phyloP scores from a whole-genome alignment of 1,140 invertebrate species.

The Eumeta japonica region DNA sequence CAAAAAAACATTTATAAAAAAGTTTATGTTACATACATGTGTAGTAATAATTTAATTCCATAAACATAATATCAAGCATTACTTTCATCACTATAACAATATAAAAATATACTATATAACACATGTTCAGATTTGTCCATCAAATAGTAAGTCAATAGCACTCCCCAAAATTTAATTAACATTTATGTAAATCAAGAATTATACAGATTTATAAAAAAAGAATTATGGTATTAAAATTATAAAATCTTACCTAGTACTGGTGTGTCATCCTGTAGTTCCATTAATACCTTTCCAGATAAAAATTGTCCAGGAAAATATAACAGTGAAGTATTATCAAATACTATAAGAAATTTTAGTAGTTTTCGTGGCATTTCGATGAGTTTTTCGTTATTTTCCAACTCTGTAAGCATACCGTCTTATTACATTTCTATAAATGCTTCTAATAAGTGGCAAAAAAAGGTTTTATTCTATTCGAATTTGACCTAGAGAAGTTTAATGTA shows the following conservation, averaged over 20 bases:
- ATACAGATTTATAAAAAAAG: neutral
- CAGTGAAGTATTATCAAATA: constrained; percentile 90
- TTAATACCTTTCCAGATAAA: constrained; percentile 84
- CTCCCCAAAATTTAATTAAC: no score
- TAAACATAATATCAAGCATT: no score
- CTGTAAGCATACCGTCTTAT: neutral
- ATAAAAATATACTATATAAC: no score
- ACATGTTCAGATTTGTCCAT: no score
- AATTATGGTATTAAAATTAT: constrained; percentile 2
- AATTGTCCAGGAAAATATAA: constrained; percentile 92
- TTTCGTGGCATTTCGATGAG: constrained; percentile 74
- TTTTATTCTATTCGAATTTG: no score
- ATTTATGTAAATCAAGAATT: neutral
- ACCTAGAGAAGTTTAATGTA: no score
- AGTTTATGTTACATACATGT: no score
- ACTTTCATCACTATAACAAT: no score
- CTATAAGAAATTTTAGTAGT: constrained; percentile 87
- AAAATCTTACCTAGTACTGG: constrained; percentile 69
- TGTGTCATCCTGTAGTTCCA: constrained; percentile 91
- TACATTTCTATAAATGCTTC: neutral
- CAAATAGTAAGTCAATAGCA: no score
- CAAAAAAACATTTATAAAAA: no score
- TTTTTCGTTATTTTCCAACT: constrained; percentile 7
- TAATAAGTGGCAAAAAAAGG: neutral
- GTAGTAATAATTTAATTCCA: no score